Evolutionary conservation across 2,113 vertebrate species (phyloP).

Genomic region (Mirza zaza): DNA sequence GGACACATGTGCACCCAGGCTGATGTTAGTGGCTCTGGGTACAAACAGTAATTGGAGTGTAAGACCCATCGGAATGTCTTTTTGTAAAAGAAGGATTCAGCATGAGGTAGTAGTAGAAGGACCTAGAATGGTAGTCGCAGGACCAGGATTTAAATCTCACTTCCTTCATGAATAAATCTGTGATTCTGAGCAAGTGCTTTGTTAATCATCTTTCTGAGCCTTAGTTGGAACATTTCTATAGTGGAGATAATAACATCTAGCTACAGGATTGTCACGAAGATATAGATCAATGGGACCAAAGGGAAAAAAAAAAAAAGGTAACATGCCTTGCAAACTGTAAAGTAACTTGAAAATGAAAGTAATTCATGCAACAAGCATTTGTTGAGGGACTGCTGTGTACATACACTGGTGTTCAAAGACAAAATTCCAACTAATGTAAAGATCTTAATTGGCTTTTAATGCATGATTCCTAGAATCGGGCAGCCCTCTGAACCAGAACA

Average conservation of each 20-base stretch:
- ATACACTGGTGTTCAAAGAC: not conserved
- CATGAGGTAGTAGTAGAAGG: not conserved
- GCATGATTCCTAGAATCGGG: not conserved
- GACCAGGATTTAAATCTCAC: not conserved
- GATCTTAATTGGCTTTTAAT: not conserved
- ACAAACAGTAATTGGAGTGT: not conserved
- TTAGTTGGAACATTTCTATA: not conserved
- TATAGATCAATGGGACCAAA: not conserved
- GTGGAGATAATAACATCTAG: not conserved
- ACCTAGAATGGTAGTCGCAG: not conserved
- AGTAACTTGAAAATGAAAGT: not conserved
- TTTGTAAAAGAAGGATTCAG: not conserved
- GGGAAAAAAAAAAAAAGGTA: not conserved
- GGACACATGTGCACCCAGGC: not conserved
- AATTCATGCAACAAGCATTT: not conserved
- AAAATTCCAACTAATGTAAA: not conserved
- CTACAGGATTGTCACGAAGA: not conserved
- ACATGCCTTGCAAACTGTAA: not conserved
- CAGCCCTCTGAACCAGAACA: not conserved
- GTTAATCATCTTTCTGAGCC: not conserved
- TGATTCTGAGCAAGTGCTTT: not conserved
- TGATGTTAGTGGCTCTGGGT: not conserved
- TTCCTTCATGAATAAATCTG: not conserved
- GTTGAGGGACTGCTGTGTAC: not conserved
- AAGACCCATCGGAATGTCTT: not conserved